phyloP scores from a whole-genome alignment of 2,797 vertebrate genomes.

The Pangasius mekongensis region DNA sequence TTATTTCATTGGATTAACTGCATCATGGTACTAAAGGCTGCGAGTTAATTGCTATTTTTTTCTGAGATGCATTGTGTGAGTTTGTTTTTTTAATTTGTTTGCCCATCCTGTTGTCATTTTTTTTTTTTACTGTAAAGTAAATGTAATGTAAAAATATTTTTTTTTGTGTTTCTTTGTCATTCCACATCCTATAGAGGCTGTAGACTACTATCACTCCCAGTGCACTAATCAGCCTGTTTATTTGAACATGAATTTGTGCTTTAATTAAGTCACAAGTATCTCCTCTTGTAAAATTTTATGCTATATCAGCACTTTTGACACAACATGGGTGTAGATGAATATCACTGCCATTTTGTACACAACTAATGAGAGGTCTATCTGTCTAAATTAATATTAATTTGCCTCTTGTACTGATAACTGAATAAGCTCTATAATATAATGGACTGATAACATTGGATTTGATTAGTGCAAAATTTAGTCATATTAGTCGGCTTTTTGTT shows the following conservation, averaged over 20 bases:
- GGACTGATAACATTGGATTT: background rate
- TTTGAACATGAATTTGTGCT: background rate
- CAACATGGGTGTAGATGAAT: background rate
- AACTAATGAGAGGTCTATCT: background rate
- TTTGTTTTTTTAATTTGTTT: background rate
- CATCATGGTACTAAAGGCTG: background rate
- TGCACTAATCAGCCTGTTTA: background rate
- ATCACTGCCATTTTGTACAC: background rate
- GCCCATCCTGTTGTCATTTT: background rate
- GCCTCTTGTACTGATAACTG: background rate
- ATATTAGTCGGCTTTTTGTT: background rate
- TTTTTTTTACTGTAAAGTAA: too few relatives aligned
- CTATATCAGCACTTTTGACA: background rate
- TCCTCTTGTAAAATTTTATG: background rate
- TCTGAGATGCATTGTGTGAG: background rate
- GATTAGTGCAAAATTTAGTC: background rate
- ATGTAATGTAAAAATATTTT: too few relatives aligned
- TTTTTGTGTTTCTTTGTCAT: background rate
- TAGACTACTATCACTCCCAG: background rate
- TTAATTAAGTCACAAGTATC: background rate
- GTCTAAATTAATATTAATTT: background rate
- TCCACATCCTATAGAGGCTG: background rate
- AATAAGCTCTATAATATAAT: background rate
- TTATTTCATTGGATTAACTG: background rate
- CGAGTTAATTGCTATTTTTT: background rate